Conservation (phyloP, 64 coral and sea anemone genomes). For the Pocillopora damicornis region DNA sequence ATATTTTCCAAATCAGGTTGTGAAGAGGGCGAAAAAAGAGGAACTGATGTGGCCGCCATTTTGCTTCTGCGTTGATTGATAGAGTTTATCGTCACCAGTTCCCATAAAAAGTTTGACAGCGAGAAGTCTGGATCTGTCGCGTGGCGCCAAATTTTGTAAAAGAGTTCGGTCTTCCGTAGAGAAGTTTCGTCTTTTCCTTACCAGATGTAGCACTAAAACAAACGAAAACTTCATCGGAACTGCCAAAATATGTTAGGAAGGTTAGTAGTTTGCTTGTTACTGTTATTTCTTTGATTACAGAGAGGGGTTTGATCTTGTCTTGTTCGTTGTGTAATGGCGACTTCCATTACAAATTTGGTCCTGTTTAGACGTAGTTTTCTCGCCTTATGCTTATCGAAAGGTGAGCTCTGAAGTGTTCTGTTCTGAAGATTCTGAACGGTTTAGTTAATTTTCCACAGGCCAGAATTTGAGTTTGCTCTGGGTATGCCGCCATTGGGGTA, state of each 20-base stretch:
- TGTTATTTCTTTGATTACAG: neutral
- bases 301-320: neutral
- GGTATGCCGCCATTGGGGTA: neutral
- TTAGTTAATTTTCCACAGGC: neutral
- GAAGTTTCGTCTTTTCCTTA: neutral
- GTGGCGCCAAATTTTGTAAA: constrained; percentile 27
- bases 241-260: neutral
- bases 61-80: constrained; percentile 60
- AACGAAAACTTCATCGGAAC: neutral
- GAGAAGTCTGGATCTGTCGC: constrained; percentile 13
- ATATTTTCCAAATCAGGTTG: constrained; percentile 51
- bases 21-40: constrained; percentile 78
- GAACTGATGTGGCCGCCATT: constrained; percentile 96
- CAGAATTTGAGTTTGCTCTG: neutral
- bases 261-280: neutral
- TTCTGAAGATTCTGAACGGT: too few species aligned
- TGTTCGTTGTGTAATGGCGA: neutral
- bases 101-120: neutral
- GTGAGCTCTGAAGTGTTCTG: too few species aligned
- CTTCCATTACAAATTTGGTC: neutral
- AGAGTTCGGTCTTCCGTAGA: neutral
- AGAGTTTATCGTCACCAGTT: constrained; percentile 2
- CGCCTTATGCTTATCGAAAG: neutral
- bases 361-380: neutral
- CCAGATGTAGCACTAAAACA: neutral